phyloP scores from a whole-genome alignment of 2,888 invertebrate genomes.

The Formica aserva region DNA sequence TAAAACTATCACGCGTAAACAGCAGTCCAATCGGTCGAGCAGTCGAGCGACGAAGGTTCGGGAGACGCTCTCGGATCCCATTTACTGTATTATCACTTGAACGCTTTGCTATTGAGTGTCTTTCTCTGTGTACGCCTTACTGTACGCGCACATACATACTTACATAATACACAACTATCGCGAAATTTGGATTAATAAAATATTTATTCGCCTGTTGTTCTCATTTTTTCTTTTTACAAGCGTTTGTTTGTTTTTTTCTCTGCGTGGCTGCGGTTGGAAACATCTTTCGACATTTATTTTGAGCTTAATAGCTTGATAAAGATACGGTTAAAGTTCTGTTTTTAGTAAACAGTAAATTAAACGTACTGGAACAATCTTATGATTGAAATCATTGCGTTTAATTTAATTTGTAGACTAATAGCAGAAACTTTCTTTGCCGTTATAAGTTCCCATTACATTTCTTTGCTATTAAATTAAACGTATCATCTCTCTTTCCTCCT shows the following conservation, averaged over 20 bases:
- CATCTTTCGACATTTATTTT: background rate
- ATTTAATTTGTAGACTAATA: background rate
- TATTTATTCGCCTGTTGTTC: conserved; percentile 66
- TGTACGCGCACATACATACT: conserved; percentile 58
- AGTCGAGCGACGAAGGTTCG: conserved; percentile 76
- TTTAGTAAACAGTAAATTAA: background rate
- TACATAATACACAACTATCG: conserved; percentile 65
- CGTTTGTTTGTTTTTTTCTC: conserved; percentile 27
- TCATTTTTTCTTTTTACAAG: conserved; percentile 52
- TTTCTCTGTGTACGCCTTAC: conserved; percentile 63
- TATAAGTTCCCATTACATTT: background rate
- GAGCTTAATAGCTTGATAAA: background rate
- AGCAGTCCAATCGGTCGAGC: conserved; percentile 63
- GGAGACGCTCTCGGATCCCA: conserved; percentile 75
- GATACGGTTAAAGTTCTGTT: background rate
- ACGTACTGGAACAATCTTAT: background rate
- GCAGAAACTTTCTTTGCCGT: background rate
- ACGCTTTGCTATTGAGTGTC: conserved; percentile 85
- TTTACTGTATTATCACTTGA: conserved; percentile 85
- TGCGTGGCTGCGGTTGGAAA: conserved; percentile 18
- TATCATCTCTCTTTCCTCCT: conserved; percentile 15
- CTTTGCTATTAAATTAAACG: background rate
- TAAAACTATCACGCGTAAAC: conserved; percentile 57
- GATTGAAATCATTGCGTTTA: background rate
- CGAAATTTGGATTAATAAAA: conserved; percentile 72